Evolutionary conservation across 1,140 invertebrate genomes (phyloP).

Genomic region (Liolophura sinensis): DNA sequence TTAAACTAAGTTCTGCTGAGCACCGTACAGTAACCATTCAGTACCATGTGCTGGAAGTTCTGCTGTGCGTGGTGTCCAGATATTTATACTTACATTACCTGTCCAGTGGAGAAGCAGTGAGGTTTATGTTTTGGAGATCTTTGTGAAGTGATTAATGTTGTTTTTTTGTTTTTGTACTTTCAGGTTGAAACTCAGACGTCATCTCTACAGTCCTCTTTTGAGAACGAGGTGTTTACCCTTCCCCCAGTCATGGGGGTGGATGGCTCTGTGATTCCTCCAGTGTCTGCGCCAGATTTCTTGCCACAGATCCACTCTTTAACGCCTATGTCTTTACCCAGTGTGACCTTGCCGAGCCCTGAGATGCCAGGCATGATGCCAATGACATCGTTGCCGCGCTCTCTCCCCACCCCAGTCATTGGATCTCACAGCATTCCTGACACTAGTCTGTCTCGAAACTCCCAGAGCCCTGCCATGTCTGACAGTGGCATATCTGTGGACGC

Average conservation of each 20-base stretch:
- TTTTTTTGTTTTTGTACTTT: constrained; percentile 7
- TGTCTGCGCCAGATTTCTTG: constrained; percentile 11
- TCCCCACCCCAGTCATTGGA: constrained; percentile 4
- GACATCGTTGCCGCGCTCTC: background rate
- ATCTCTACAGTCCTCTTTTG: constrained; percentile 55
- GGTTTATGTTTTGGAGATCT: background rate
- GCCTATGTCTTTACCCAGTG: constrained; percentile 20
- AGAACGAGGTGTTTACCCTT: constrained; percentile 53
- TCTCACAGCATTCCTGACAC: constrained; percentile 8
- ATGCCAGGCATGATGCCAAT: background rate
- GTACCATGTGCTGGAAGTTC: too few relatives aligned
- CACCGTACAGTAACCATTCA: too few relatives aligned
- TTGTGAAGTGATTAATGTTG: background rate
- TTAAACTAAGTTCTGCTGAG: too few relatives aligned
- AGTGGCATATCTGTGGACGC: constrained; percentile 62
- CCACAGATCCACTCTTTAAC: constrained; percentile 11
- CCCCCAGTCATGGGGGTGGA: constrained; percentile 57
- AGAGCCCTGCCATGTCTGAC: constrained; percentile 57
- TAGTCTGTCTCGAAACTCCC: constrained; percentile 42
- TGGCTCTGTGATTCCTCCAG: constrained; percentile 24
- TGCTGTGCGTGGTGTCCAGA: too few relatives aligned
- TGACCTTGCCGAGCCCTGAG: background rate
- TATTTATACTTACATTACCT: too few relatives aligned
- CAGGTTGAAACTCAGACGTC: constrained; percentile 33
- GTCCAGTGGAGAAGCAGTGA: too few relatives aligned